Evolutionary conservation across 2,113 vertebrate species (phyloP), one percentile per base, ranked within the genome.

Genomic region (Cochlearius cochlearius): DNA sequence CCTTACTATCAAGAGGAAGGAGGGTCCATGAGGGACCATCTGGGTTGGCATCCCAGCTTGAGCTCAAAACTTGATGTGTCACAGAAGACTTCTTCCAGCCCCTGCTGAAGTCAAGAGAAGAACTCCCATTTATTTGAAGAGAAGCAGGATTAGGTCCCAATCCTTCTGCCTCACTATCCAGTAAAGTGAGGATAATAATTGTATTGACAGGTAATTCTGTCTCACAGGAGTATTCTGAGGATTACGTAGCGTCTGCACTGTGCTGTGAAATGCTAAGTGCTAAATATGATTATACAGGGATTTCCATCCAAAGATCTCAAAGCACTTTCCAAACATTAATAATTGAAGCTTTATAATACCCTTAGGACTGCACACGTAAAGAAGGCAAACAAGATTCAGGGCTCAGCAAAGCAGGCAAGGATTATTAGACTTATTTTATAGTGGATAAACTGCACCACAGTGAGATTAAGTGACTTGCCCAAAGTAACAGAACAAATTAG

Each of bases 191-290:
- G 97, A 97, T 97, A 97, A 97, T 97, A 97, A 97, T 95, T 97
- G 97, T 95, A 97, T 97, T 97, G 91, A 96, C 97, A 97, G 92
- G 96, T 97, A 97, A 97, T 96, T 97, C 97, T 97, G 97, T 97
- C 97, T 96, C 97, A 96, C 94, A 97, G 96, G 95, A 97, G 89
- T 95, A 92, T 95, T 86, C 71, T 20, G 55, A 92, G 97, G 96
- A 96, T 97, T 96, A 97, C 95, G 96, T 94, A 97, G 91, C 49
- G 92, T 97, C 95, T 97, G 91, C 94, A 95, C 86, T 94, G 96
- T 94, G 94, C 95, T 96, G 91, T 96, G 94, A 97, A 97, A 96
- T 93, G 93, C 96, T 97, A 96, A 97, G 95, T 97, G 97, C 96
- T 97, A 97, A 97, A 97, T 97, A 97, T 97, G 96, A 97, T 97